Evolutionary conservation across 2,113 vertebrate species (phyloP), one percentile per base, ranked within the genome.

Genomic region (Limnothrissa miodon): DNA sequence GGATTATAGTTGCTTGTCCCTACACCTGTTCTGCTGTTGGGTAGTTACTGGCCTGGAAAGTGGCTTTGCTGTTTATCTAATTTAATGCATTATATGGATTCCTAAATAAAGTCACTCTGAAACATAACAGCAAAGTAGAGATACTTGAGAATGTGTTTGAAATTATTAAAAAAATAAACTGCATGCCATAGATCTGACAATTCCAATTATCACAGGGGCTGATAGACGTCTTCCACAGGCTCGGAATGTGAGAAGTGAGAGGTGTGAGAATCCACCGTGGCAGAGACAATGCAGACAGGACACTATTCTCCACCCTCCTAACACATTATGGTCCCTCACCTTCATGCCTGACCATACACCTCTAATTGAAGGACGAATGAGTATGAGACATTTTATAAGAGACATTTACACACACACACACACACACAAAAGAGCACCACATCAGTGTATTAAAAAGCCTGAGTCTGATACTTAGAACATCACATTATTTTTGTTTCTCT

Each of bases 331-430:
- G 19, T 56, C 51, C 51, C 19, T 56, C 19, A 56, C 19, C 51
- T 5, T 23, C 0, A 56, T 23, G 51, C 51, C 21, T 56, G 51
- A 23, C 19, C 2, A 56, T 56, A 23, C 51, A 56, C 51, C 51
- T 23, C 51, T 19, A 56, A 56, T 6, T 5, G 51, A 56, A 21
- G 19, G 21, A 21, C 19, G 5, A 84, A n/a, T n/a, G n/a, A n/a
- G n/a, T n/a, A n/a, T n/a, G 25, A 82, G 56, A 62, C 4, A 85
- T 6, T 46, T 83, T n/a, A n/a, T n/a, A 21, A 84, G 25, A 82
- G 56, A 62, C 4, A 85, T 6, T 46, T 83, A 15, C 33, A 53
- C 79, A 36, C 13, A 42, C 80, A 80, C 46, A 83, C 4, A 53
- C 23, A 42, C 46, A 56, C 36, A 80, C 33, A 9, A 45, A 1